phyloP scores from a whole-genome alignment of 2,113 vertebrate species.

The Sorex fumeus region DNA sequence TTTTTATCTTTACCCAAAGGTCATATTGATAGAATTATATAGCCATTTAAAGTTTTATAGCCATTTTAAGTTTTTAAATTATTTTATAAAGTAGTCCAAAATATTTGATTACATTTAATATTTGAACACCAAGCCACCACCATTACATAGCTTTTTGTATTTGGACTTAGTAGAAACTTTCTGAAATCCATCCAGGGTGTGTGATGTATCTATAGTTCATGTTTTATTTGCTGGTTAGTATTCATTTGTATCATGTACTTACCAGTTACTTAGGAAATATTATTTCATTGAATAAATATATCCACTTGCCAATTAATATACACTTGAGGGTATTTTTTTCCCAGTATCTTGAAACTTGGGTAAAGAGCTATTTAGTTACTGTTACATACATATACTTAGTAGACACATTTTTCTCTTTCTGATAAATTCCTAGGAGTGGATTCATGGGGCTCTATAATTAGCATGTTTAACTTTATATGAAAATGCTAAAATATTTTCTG shows the following conservation, averaged over 20 bases:
- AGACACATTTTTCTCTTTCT: not conserved
- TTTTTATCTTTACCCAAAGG: not conserved
- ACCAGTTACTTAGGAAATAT: not conserved
- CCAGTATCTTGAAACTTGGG: not conserved
- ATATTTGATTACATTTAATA: too few species aligned
- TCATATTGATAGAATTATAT: not conserved
- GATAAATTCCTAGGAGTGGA: not conserved
- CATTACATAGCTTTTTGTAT: not conserved
- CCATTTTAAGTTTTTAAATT: too few species aligned
- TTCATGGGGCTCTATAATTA: not conserved
- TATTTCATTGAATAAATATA: not conserved
- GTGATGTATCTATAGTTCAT: not conserved
- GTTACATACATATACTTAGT: not conserved
- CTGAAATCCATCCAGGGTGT: not conserved
- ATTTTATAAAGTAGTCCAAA: too few species aligned
- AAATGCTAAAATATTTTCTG: slow-evolving; percentile 8
- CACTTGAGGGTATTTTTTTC: not conserved
- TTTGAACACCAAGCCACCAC: too few species aligned
- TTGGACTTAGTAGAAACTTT: slow-evolving; percentile 2
- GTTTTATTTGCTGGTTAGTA: slow-evolving; percentile 17
- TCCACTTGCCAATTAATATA: not conserved
- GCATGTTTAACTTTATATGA: slow-evolving; percentile 21
- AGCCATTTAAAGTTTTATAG: too few species aligned
- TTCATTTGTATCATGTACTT: not conserved
- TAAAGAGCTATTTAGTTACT: slow-evolving; percentile 14